These are phyloP conservation scores for Lymantria dispar DNA, from an alignment of 2,888 invertebrate species.

Conservation along the genomic window DNA sequence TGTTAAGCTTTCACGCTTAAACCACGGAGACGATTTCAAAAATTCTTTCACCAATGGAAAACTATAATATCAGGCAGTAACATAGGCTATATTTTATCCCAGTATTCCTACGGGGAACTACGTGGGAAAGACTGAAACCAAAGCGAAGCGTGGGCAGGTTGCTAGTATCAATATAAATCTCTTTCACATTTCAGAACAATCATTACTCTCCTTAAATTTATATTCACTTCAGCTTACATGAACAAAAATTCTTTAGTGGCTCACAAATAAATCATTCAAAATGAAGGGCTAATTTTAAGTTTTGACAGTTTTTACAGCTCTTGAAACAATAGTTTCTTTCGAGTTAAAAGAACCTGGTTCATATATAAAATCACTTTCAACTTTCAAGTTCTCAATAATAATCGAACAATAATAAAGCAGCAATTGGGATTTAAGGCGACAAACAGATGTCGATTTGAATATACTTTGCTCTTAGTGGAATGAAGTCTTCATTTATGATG, in stretches of 20 bases:
- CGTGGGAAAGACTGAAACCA: too few relatives aligned
- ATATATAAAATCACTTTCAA: conserved; percentile 11
- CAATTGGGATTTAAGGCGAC: neutral
- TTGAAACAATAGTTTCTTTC: conserved; percentile 31
- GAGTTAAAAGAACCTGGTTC: conserved; percentile 4
- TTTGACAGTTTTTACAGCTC: conserved; percentile 40
- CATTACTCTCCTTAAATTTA: conserved; percentile 38
- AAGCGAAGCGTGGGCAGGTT: too few relatives aligned
- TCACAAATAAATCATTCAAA: conserved; percentile 50
- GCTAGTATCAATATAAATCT: conserved; percentile 41
- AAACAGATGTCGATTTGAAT: neutral
- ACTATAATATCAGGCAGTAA: too few relatives aligned
- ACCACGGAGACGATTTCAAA: too few relatives aligned
- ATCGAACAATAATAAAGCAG: neutral
- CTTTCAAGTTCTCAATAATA: conserved; percentile 7
- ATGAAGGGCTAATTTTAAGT: conserved; percentile 36
- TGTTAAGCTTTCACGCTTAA: too few relatives aligned
- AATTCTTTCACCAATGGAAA: too few relatives aligned
- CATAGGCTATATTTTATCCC: too few relatives aligned
- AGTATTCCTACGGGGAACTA: too few relatives aligned
- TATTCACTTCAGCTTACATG: conserved; percentile 30
- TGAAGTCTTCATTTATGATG: conserved; percentile 1
- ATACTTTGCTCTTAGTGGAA: neutral
- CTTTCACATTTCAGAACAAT: conserved; percentile 33
- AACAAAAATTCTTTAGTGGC: conserved; percentile 22